Base-by-base conservation (phyloP, 2,797 vertebrate species). In the Sebastes diaconus region DNA sequence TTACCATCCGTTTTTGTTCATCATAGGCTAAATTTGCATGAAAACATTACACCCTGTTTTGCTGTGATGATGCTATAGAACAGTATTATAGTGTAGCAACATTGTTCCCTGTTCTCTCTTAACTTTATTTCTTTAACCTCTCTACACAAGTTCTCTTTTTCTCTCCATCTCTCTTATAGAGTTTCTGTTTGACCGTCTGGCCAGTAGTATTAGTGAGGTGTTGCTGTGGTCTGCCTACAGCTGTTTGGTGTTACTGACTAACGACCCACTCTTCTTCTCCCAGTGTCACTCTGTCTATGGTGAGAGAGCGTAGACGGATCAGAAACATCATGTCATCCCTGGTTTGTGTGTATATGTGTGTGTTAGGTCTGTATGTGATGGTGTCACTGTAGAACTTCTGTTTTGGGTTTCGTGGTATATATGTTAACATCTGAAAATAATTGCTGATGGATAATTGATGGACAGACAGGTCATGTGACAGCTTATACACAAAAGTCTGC, bases 251-350 rank as follows among this genome's bases (percentile, higher is more conserved):
- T 94, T 98, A 42, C 94, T 99, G 79, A 95, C 95, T 1, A 95
- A 98, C 81, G 97, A 99, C 55, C 94, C 93, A 0, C 95, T 97
- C 76, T 98, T 99, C 93, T 99, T 98, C 93, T 97, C 97, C 1
- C 97, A 98, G 92, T 99, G 97, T 87, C 97, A 98, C 93, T 96
- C 97, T 0, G 95, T 98, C 29, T 99, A 99, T n/a, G 98, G 98
- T 99, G 87, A 95, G 96, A 72, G 22, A 57, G 10, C 22, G 25
- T 9, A 16, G 16, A 55, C 36, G 12, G 4, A 63, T 50, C 4
- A 39, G 10, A 52, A 60, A 27, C n/a, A 30, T 13, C 4, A 25
- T 39, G 2, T 63, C 30, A 42, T 58, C 30, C 27, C 2, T 69
- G 4, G 63, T 6, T 30, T 64, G n/a, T 55, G 42, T 67, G 24